phyloP scores from a whole-genome alignment of 92 coral and sea anemone species.

The Parazoanthus swiftii region DNA sequence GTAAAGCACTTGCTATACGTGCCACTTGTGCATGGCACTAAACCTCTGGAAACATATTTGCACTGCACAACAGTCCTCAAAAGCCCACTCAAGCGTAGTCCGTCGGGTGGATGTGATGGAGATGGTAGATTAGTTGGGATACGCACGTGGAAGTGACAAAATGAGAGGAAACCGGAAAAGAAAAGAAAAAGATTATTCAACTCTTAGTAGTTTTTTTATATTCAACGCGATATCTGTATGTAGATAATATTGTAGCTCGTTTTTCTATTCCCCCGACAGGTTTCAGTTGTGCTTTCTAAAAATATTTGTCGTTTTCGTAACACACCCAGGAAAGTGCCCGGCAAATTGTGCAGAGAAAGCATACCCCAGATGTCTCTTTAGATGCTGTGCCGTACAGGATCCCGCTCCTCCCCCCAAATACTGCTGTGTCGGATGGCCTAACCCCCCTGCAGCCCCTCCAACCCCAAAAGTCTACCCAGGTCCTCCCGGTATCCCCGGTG shows the following conservation, averaged over 20 bases:
- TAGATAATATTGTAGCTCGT: background rate
- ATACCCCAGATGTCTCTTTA: constrained; percentile 35
- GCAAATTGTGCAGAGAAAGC: constrained; percentile 27
- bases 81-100: too few species aligned
- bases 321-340: constrained; percentile 20
- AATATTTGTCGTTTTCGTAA: background rate
- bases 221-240: background rate
- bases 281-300: background rate
- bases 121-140: too few species aligned
- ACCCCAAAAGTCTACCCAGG: constrained; percentile 34
- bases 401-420: constrained; percentile 39
- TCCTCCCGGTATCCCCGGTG: constrained; percentile 27
- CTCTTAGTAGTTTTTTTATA: too few species aligned
- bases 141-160: too few species aligned
- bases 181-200: too few species aligned
- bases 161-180: too few species aligned
- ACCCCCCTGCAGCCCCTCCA: constrained; percentile 31
- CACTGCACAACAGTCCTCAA: too few species aligned
- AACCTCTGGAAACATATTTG: too few species aligned
- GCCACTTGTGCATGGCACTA: too few species aligned
- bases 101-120: too few species aligned
- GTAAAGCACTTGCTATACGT: too few species aligned
- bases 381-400: constrained; percentile 32
- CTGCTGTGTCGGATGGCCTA: constrained; percentile 43
- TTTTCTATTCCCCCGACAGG: background rate